A percentile compares a stretch with the other conserved stretches of the same genome.
Conservation (phyloP, 1,140 invertebrate genomes). For the Pristionchus pacificus region DNA sequence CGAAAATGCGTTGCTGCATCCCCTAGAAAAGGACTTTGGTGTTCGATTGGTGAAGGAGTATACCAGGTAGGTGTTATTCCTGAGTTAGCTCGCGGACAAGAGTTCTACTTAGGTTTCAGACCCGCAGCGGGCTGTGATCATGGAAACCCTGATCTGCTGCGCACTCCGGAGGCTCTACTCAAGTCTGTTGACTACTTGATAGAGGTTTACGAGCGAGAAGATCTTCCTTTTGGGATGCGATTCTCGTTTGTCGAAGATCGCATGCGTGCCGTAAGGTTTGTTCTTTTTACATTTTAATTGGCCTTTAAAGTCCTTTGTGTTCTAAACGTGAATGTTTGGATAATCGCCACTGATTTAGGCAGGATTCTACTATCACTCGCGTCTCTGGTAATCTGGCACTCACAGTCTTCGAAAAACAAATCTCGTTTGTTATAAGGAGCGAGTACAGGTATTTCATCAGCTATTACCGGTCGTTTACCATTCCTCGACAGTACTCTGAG, state of each 20-base stretch:
- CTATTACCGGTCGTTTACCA: too few species aligned
- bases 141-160: too few species aligned
- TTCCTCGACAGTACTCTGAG: too few species aligned
- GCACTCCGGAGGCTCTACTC: background rate
- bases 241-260: background rate
- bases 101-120: background rate
- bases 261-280: background rate
- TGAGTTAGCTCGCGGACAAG: background rate
- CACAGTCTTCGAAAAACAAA: too few species aligned
- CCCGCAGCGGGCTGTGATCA: background rate
- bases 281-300: background rate
- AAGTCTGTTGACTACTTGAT: background rate
- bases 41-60: background rate
- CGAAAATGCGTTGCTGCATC: background rate
- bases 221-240: background rate
- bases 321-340: too few species aligned
- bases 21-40: background rate
- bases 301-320: background rate
- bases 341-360: too few species aligned
- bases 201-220: background rate
- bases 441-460: too few species aligned
- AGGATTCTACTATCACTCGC: background rate
- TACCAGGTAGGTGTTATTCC: background rate
- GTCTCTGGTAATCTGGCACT: background rate
- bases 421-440: too few species aligned